Conservation (phyloP, 2,113 vertebrate genomes). For the Piprites chloris region DNA sequence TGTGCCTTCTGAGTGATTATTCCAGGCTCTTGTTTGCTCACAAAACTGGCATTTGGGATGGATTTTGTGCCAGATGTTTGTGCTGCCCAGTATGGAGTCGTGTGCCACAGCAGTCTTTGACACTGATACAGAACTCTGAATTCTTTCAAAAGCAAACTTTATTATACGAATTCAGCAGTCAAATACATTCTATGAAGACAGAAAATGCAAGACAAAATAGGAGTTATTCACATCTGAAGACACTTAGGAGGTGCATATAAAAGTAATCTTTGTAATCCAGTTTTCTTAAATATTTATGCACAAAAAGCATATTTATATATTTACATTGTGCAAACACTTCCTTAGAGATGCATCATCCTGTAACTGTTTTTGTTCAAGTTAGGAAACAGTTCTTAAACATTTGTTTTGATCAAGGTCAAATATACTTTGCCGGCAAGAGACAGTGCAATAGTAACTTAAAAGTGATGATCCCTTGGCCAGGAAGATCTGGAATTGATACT, state of each 20-base stretch:
- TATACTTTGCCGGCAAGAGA: background rate
- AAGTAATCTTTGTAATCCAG: conserved; percentile 65
- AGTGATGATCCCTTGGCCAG: background rate
- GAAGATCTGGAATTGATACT: background rate
- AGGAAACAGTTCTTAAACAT: background rate
- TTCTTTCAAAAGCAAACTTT: conserved; percentile 60
- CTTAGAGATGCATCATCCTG: background rate
- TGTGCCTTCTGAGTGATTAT: background rate
- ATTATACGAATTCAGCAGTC: conserved; percentile 62
- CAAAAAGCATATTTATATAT: conserved; percentile 66
- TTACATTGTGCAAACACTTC: conserved; percentile 41
- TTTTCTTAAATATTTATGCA: conserved; percentile 75
- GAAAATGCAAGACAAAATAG: conserved; percentile 31
- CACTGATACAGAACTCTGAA: background rate
- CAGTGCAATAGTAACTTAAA: background rate
- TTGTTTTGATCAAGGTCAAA: background rate
- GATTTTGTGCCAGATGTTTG: background rate
- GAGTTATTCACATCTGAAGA: conserved; percentile 55
- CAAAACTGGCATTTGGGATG: background rate
- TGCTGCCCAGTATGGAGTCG: background rate
- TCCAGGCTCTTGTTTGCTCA: background rate
- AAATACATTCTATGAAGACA: conserved; percentile 59
- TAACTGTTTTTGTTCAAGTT: background rate
- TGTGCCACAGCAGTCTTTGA: background rate
- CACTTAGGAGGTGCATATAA: conserved; percentile 50